phyloP scores from a whole-genome alignment of 2,113 vertebrate genomes.

The Mirounga angustirostris region DNA sequence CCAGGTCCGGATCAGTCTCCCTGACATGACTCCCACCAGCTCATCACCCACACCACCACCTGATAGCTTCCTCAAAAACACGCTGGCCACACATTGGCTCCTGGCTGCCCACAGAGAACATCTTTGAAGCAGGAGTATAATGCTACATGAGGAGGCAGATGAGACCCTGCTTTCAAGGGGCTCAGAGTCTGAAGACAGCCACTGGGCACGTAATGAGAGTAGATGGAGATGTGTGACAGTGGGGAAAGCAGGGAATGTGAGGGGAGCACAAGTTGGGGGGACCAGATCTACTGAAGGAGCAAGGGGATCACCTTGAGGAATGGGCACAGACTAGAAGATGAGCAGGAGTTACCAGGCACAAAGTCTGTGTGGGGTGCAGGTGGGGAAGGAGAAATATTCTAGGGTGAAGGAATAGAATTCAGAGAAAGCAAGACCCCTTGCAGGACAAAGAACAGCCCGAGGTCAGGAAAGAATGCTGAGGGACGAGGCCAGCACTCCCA shows the following conservation, averaged over 20 bases:
- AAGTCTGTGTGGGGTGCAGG: not conserved
- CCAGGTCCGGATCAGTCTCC: fast-evolving
- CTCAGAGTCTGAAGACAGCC: not conserved
- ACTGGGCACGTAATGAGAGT: not conserved
- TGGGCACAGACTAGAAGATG: not conserved
- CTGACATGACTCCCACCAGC: not conserved
- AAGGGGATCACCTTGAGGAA: not conserved
- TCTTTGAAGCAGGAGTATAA: not conserved
- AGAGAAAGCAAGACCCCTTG: not conserved
- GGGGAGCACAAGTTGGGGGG: not conserved
- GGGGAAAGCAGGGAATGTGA: not conserved
- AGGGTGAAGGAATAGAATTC: not conserved
- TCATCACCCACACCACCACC: not conserved
- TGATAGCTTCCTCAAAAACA: not conserved
- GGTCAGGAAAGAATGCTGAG: no score
- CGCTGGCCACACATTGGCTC: not conserved
- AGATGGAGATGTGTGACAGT: no score
- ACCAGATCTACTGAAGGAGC: not conserved
- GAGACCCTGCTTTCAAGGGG: not conserved
- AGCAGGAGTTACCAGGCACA: not conserved
- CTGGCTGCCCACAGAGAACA: not conserved
- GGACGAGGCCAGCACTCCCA: fast-evolving
- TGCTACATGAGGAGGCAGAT: not conserved
- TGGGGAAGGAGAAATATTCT: not conserved
- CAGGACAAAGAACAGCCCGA: not conserved